Evolutionary conservation across 2,888 invertebrate genomes (phyloP).

Genomic region (Sepiola atlantica): DNA sequence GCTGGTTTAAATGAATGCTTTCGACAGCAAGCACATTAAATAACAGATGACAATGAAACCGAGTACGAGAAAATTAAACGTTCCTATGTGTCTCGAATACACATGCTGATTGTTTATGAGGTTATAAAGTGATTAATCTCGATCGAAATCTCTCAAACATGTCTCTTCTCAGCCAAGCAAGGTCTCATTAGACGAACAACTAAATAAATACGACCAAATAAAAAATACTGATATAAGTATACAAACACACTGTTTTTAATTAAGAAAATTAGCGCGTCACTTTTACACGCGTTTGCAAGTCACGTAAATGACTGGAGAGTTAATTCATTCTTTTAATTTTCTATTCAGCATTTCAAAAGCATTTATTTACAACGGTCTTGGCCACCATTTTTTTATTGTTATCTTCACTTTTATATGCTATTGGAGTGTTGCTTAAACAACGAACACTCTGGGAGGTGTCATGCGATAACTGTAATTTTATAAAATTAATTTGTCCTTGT

Average conservation of each 20-base stretch:
- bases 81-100: neutral
- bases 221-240: neutral
- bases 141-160: neutral
- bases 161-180: neutral
- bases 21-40: neutral
- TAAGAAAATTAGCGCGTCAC: slow-evolving; percentile 11
- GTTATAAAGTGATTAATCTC: neutral
- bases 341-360: neutral
- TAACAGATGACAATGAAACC: neutral
- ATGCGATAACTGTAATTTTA: too few species aligned
- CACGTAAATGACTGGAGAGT: neutral
- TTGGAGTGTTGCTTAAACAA: neutral
- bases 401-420: neutral
- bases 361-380: neutral
- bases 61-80: neutral
- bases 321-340: neutral
- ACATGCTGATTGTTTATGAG: neutral
- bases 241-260: neutral
- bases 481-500: neutral
- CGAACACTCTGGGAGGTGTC: neutral
- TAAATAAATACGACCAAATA: neutral
- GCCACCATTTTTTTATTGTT: neutral
- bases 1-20: neutral
- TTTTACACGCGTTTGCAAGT: neutral
- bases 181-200: neutral